Base-by-base conservation (phyloP, 2,113 vertebrate species). In the Himantopus leucocephalus region DNA sequence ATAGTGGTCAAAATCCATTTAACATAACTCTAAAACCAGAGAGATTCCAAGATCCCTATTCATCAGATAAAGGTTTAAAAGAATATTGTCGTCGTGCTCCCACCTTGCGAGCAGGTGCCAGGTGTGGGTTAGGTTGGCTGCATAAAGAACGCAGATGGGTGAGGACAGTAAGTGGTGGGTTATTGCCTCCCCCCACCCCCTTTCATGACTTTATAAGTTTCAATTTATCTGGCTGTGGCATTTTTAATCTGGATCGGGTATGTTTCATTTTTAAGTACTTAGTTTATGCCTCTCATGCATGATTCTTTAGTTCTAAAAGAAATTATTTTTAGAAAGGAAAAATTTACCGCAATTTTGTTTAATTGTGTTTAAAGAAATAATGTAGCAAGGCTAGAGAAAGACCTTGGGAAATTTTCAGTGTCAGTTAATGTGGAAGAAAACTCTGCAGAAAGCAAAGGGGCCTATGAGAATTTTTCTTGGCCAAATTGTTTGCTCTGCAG, bases 141-240 rank as follows among this genome's bases (percentile, higher is more conserved):
- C 34, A 12, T 3, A 4, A 59, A 77, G n/a, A 32, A 7, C 0
- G 1, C 29, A 13, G 19, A 3, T 21, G 45, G 32, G 13, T 23
- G 55, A 85, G 72, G 34, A 30, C 47, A 62, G 10, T 8, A 23
- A 15, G 14, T 2, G 17, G 6, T 13, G n/a, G 29, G 8, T 29
- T 52, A 19, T n/a, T 72, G 18, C 8, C 8, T 20, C 6, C 26
- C 14, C 9, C 4, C 11, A 15, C 15, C 48, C 47, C 22, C 21
- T 12, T 23, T 12, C 19, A 5, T 4, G 2, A 5, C 3, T 29
- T 68, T 23, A 1, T 9, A 11, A 37, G 5, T 50, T 79, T 56
- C 17, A 17, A 2, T 66, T 53, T 60, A 9, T 29, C 34, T 41
- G 34, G 9, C 17, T 14, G 4, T 16, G 4, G 22, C 5, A 22